Evolutionary conservation across 2,113 vertebrate genomes (phyloP), one percentile per base, ranked within the genome.

Genomic region (Melanerpes aurifrons): DNA sequence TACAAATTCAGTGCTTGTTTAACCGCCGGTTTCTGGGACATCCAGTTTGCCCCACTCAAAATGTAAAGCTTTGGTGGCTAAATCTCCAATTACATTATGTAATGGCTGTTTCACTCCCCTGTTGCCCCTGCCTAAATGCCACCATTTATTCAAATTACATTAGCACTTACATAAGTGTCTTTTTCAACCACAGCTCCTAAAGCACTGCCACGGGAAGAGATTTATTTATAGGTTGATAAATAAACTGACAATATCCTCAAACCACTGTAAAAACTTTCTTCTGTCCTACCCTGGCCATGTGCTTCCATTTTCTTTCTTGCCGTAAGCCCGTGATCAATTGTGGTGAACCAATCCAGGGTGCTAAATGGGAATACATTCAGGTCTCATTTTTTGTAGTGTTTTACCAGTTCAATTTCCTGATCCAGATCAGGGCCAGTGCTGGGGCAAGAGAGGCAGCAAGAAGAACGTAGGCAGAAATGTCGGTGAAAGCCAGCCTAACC

Each of bases 1-100:
- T 94, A 96, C 95, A 95, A 92, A 95, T 95, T 86, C 43, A 64
- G 18, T 88, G 94, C 86, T 97, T 96, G 93, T 93, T 97, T 95
- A 95, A 92, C 78, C 82, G 76, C 82, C 86, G 73, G 91, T 93
- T 96, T 90, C 96, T 96, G 87, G 87, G 88, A 62, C 80, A 64
- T 50, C 21, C 58, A 94, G 88, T 94, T 77, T 90, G 70, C 79
- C 61, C 89, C 43, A 45, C 79, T 88, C 57, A 56, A 59, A 79
- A 50, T 85, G 71, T 83, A 86, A 95, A 93, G 81, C 93, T 82
- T 73, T 67, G 78, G 79, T 90, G 86, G 83, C 63, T 93, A 92
- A 93, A 91, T 89, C 88, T 92, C 87, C 72, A 92, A 69, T 82
- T 92, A 59, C 58, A 21, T 93, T 96, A 91, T 86, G 93, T 83